These are phyloP conservation scores for Eupithecia centaureata DNA, from an alignment of 2,888 invertebrate species.

Conservation along the genomic window DNA sequence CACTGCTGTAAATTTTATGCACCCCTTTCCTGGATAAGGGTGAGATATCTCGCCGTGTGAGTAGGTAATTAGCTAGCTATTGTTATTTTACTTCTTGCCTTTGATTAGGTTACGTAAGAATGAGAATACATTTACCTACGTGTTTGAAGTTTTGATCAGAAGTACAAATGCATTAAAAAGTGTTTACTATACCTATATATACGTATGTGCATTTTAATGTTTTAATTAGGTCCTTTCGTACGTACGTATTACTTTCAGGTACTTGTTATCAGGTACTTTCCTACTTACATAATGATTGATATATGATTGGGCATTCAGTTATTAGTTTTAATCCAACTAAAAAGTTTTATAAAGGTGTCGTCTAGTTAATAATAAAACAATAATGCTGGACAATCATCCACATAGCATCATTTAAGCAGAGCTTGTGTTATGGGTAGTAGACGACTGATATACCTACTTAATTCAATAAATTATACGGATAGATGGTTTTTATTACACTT, in stretches of 20 bases:
- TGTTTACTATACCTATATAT: neutral
- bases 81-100: neutral
- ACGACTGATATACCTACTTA: no score
- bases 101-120: neutral
- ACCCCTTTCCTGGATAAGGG: conserved; percentile 10
- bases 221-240: neutral
- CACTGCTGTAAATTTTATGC: conserved; percentile 14
- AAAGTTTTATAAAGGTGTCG: neutral
- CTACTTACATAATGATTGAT: neutral
- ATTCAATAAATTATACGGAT: no score
- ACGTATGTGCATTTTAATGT: neutral
- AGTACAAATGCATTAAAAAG: neutral
- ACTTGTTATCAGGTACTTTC: neutral
- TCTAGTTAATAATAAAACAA: no score
- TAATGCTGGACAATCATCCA: no score
- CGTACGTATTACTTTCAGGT: neutral
- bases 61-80: neutral
- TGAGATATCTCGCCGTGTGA: neutral
- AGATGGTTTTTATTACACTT: no score
- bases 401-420: no score
- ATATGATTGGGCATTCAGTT: neutral
- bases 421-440: no score
- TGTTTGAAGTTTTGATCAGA: neutral
- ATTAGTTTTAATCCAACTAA: neutral
- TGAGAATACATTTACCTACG: neutral